Evolutionary conservation across 2,888 invertebrate genomes (phyloP).

Genomic region (Drosophila hamatofila): DNA sequence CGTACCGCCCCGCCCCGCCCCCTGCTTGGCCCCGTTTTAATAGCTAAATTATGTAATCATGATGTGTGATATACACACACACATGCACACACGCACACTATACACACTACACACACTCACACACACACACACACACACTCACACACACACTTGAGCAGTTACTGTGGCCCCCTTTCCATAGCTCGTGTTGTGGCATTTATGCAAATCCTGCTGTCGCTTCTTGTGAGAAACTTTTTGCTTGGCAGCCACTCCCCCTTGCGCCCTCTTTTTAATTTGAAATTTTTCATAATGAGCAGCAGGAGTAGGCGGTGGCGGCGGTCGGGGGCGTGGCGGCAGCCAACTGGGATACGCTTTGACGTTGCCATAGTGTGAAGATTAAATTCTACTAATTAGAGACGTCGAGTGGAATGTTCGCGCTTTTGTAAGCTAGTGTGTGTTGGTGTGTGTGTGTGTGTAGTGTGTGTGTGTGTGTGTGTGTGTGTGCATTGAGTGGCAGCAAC

Average conservation of each 20-base stretch:
- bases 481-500: slow-evolving; percentile 31
- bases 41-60: slow-evolving; percentile 82
- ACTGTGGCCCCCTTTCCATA: slow-evolving; percentile 32
- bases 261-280: slow-evolving; percentile 79
- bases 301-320: neutral
- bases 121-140: slow-evolving; percentile 10
- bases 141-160: slow-evolving; percentile 9
- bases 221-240: slow-evolving; percentile 73
- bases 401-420: slow-evolving; percentile 80
- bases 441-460: slow-evolving; percentile 15
- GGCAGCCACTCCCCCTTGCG: slow-evolving; percentile 18
- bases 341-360: slow-evolving; percentile 62
- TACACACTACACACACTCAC: slow-evolving; percentile 7
- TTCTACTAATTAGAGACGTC: slow-evolving; percentile 81
- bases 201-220: slow-evolving; percentile 75
- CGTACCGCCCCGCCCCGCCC: neutral
- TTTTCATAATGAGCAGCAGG: slow-evolving; percentile 74
- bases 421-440: slow-evolving; percentile 11
- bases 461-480: slow-evolving; percentile 6
- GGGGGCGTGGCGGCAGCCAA: slow-evolving; percentile 15
- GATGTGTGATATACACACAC: slow-evolving; percentile 74
- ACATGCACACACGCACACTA: slow-evolving; percentile 18
- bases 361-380: slow-evolving; percentile 82
- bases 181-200: slow-evolving; percentile 74
- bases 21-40: slow-evolving; percentile 66